phyloP scores from a whole-genome alignment of 2,113 vertebrate genomes.

The Chionodraco myersi region DNA sequence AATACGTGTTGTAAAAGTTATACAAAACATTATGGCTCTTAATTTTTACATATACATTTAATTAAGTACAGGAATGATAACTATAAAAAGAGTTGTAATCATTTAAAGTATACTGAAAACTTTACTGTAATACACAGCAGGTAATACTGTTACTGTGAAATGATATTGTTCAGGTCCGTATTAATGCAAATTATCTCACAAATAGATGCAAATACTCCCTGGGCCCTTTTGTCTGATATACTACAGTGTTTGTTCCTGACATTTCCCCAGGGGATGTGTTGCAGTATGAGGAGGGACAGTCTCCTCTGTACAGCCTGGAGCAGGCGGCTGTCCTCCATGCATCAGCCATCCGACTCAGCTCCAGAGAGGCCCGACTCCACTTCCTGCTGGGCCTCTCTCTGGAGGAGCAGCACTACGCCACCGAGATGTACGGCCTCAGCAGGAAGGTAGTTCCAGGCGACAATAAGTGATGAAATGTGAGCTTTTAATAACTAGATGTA shows the following conservation, averaged over 20 bases:
- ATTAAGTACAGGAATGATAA: neutral
- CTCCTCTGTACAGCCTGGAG: constrained; percentile 69
- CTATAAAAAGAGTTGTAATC: neutral
- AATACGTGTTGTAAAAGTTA: no score
- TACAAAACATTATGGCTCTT: no score
- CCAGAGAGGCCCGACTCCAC: no score
- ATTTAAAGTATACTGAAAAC: no score
- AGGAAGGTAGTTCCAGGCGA: no score
- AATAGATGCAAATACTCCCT: constrained; percentile 17
- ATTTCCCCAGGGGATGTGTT: constrained; percentile 57
- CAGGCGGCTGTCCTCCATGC: constrained; percentile 72
- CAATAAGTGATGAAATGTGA: no score
- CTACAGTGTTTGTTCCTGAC: neutral
- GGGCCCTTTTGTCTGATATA: neutral
- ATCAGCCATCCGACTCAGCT: constrained; percentile 62
- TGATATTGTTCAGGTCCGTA: neutral
- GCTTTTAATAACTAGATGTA: no score
- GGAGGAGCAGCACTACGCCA: no score
- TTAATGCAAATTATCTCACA: constrained; percentile 5
- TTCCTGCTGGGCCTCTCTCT: no score
- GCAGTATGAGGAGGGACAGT: constrained; percentile 54
- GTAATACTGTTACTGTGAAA: neutral
- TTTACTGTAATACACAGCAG: neutral
- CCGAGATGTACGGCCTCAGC: no score
- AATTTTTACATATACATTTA: no score